Evolutionary conservation across 2,113 vertebrate genomes (phyloP).

Genomic region (Clarias batrachus): DNA sequence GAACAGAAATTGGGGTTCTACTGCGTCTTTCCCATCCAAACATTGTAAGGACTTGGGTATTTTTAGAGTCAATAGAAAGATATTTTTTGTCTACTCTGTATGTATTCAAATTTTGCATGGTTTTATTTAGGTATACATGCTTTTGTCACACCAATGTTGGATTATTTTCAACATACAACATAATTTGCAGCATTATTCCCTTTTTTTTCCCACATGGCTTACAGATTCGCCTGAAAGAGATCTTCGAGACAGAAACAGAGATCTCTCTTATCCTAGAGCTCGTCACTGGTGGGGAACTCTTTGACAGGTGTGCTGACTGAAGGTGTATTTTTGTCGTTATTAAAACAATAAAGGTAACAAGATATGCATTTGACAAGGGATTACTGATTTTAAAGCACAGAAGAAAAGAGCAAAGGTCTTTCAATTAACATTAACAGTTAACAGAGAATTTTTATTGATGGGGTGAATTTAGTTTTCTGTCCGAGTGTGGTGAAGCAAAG

Average conservation of each 20-base stretch:
- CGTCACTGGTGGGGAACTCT: slow-evolving; percentile 87
- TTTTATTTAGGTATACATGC: not conserved
- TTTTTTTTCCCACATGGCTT: not conserved
- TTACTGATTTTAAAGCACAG: not conserved
- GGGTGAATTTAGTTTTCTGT: not conserved
- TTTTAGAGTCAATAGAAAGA: not conserved
- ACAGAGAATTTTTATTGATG: not conserved
- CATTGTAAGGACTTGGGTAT: slow-evolving; percentile 74
- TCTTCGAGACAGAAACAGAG: slow-evolving; percentile 83
- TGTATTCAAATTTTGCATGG: too few species aligned
- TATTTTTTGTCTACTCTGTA: not conserved
- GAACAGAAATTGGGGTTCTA: slow-evolving; percentile 86
- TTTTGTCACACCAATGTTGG: not conserved
- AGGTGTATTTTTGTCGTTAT: slow-evolving; percentile 9
- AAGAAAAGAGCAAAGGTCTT: not conserved
- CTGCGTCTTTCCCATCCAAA: slow-evolving; percentile 85
- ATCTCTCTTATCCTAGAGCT: slow-evolving; percentile 85
- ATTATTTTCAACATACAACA: not conserved
- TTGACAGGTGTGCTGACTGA: slow-evolving; percentile 76
- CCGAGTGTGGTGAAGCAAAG: not conserved
- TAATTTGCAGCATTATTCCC: not conserved
- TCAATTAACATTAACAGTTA: not conserved
- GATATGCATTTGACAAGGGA: slow-evolving; percentile 16
- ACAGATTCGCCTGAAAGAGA: slow-evolving; percentile 89
- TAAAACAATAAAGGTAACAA: slow-evolving; percentile 26